Evolutionary conservation across 2,888 invertebrate species (phyloP), one percentile per base, ranked within the genome.

Genomic region (Pristionchus fissidentatus): DNA sequence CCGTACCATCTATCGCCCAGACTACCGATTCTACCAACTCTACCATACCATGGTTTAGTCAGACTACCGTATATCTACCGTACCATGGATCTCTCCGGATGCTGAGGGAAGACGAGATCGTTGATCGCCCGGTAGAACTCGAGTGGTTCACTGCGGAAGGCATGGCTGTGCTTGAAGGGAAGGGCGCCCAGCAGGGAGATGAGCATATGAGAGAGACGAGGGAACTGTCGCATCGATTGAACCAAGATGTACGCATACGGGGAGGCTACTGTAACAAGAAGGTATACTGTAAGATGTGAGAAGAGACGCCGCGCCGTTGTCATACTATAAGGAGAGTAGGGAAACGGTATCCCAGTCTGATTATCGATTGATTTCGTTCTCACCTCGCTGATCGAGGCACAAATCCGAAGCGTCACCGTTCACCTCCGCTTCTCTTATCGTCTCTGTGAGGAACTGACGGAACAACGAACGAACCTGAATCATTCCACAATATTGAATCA

Each of bases 401-500:
- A 3, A 15, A 22, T 57, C 57, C 10, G 79, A 57, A 35, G 4
- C 7, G 26, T 79, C 79, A 1, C 38, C 41, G 1, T 55, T 15
- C 0, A 29, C 57, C 1, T 79, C 57, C 26, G 7, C 38, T 15
- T 26, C 2, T 13, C 0, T 10, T 3, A 79, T 79, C n/a, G 57
- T 57, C 29, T 57, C 15, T 29, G n/a, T 1, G 35, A 79, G 55
- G n/a, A 79, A 10, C 2, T 7, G 5, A 19, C n/a, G 57, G 57
- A 79, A 79, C 55, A 79, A 79, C 79, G 55, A 35, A 41, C 79
- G 79, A 29, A 57, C 55, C 79, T 79, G 55, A 22, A 22, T n/a
- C 19, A 4, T 4, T 4, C 15, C 15, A 55, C 22, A 62, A 19
- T 62, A 35, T 35, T 62, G 60, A 19, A n/a, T n/a, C n/a, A n/a